These are phyloP conservation scores for Crambe crambe DNA, from an alignment of 37 sponge, comb jelly and placozoan species.

Conservation along the genomic window DNA sequence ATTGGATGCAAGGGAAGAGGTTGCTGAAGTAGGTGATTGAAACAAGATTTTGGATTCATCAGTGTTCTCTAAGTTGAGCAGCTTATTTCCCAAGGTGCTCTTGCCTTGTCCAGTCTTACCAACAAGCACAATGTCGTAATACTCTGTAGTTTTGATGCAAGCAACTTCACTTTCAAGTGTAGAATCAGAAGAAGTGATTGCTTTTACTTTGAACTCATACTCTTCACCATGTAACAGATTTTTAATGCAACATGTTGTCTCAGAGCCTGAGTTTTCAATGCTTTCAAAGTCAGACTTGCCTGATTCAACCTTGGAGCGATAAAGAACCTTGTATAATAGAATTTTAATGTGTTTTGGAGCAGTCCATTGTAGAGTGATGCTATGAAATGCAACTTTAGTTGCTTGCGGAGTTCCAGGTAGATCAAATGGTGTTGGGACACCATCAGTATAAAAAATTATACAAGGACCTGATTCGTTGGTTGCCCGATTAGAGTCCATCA, in stretches of 20 bases:
- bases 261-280: background rate
- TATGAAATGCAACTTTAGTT: background rate
- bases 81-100: background rate
- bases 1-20: too few relatives aligned
- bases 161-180: background rate
- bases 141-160: background rate
- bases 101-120: background rate
- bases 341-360: too few relatives aligned
- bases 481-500: background rate
- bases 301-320: background rate
- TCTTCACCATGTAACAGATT: background rate
- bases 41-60: too few relatives aligned
- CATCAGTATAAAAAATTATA: slow-evolving; percentile 11
- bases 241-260: background rate
- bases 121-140: background rate
- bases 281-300: background rate
- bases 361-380: too few relatives aligned
- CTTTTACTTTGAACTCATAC: background rate
- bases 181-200: background rate
- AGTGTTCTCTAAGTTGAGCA: too few relatives aligned
- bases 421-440: slow-evolving; percentile 7
- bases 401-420: slow-evolving; percentile 20
- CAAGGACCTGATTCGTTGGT: slow-evolving; percentile 8
- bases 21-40: too few relatives aligned
- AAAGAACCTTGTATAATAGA: background rate